These are phyloP conservation scores for Pseudococcus longispinus DNA, from an alignment of 2,888 invertebrate genomes.

Conservation along the genomic window DNA sequence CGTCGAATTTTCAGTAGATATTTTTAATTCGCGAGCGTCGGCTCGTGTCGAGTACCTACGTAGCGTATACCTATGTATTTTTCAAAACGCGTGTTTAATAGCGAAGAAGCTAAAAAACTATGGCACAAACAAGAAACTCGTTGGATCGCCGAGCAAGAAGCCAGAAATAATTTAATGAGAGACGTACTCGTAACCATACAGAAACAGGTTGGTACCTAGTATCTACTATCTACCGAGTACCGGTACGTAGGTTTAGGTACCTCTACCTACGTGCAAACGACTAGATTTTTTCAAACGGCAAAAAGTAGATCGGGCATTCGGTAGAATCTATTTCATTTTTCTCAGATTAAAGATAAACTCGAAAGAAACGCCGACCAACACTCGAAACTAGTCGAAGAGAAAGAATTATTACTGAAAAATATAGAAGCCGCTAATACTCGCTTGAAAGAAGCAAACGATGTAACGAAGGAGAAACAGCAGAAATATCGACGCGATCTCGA, in stretches of 20 bases:
- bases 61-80: not conserved
- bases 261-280: not conserved
- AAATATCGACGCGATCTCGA: slow-evolving; percentile 8
- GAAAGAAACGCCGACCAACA: slow-evolving; percentile 45
- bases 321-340: no score
- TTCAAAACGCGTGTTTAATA: not conserved
- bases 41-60: no score
- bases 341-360: slow-evolving; percentile 47
- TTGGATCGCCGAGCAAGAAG: slow-evolving; percentile 55
- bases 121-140: slow-evolving; percentile 55
- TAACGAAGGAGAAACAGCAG: not conserved
- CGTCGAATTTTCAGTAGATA: no score
- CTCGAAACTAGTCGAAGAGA: slow-evolving; percentile 28
- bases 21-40: not conserved
- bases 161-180: slow-evolving; percentile 52
- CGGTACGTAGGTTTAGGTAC: not conserved
- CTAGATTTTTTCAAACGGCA: not conserved
- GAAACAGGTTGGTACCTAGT: slow-evolving; percentile 27
- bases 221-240: not conserved
- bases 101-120: slow-evolving; percentile 55
- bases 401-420: slow-evolving; percentile 36
- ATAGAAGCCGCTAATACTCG: slow-evolving; percentile 38
- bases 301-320: no score
- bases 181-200: slow-evolving; percentile 53
- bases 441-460: not conserved